Conservation (phyloP, 2,888 invertebrate genomes). For the Acronicta leporina region DNA sequence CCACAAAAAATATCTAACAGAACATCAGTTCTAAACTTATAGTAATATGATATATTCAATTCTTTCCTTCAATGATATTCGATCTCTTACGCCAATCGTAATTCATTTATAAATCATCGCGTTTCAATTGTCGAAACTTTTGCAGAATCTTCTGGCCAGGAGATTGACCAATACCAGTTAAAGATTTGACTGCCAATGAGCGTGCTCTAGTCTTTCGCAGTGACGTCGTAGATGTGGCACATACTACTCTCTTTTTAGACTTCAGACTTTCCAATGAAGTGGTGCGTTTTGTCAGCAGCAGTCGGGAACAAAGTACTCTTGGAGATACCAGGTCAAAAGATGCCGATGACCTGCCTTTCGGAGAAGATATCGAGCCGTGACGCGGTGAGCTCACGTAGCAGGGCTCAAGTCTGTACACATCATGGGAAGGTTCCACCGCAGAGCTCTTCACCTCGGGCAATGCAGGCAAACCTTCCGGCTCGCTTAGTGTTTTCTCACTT, state of each 20-base stretch:
- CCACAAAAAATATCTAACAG: no score
- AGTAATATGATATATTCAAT: no score
- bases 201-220: conserved; percentile 50
- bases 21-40: no score
- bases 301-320: conserved; percentile 69
- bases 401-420: conserved; percentile 72
- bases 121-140: conserved; percentile 73
- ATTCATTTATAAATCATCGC: conserved; percentile 56
- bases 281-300: conserved; percentile 65
- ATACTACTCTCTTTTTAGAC: conserved; percentile 47
- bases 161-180: conserved; percentile 62
- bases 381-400: conserved; percentile 75
- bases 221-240: conserved; percentile 5
- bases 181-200: conserved; percentile 67
- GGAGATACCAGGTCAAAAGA: conserved; percentile 70
- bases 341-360: conserved; percentile 66
- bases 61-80: no score
- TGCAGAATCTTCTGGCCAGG: conserved; percentile 74
- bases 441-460: conserved; percentile 68
- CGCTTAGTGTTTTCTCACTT: conserved; percentile 57
- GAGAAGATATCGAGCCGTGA: conserved; percentile 69
- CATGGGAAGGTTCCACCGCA: conserved; percentile 54
- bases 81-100: neutral
- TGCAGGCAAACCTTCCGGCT: conserved; percentile 68
- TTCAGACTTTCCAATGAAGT: conserved; percentile 58